Conservation (phyloP, 2,113 vertebrate species). For the Forbesichthys agassizii region DNA sequence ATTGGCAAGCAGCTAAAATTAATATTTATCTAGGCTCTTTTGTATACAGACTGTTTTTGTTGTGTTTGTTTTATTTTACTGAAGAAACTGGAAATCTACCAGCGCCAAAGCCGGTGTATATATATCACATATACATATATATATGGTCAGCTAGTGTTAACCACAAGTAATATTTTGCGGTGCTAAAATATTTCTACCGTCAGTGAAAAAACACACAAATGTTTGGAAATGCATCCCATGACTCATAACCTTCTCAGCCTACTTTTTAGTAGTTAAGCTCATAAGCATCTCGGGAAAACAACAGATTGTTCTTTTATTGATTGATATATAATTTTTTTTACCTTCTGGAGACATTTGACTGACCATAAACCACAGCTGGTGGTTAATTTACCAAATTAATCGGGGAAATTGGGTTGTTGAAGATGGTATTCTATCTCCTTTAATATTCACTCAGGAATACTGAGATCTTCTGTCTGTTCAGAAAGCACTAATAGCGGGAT, state of each 20-base stretch:
- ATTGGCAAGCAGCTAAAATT: constrained; percentile 48
- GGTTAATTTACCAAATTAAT: constrained; percentile 30
- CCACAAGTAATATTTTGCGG: no score
- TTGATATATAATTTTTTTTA: neutral
- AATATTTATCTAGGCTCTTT: constrained; percentile 52
- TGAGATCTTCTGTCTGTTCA: no score
- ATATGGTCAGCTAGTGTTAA: no score
- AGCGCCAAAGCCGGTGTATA: no score
- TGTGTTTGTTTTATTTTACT: no score
- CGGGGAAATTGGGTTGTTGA: no score
- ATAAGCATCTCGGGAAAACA: constrained; percentile 35
- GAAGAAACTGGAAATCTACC: no score
- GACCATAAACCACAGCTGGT: constrained; percentile 32
- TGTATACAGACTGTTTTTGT: neutral
- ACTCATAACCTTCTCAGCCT: constrained; percentile 35
- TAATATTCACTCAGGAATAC: no score
- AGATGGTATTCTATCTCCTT: no score
- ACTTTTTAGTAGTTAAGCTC: constrained; percentile 43
- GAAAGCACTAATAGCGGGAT: no score
- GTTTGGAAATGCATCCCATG: constrained; percentile 24
- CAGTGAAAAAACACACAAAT: neutral
- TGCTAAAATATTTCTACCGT: no score
- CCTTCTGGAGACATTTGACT: constrained; percentile 22
- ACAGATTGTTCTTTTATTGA: constrained; percentile 10
- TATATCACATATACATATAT: no score